phyloP scores from a whole-genome alignment of 2,888 invertebrate species.

The Melitaea athalia region DNA sequence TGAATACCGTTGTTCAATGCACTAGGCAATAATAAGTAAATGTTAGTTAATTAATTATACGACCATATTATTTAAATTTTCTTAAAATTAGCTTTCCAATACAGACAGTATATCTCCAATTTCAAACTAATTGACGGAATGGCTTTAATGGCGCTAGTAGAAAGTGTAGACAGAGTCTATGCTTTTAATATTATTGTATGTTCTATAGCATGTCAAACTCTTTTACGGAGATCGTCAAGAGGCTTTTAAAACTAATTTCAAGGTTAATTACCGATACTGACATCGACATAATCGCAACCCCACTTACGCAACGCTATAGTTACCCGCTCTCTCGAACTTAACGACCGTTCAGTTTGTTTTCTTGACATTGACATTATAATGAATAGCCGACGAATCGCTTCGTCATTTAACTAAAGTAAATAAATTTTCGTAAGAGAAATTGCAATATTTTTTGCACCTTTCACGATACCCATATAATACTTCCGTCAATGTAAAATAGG shows the following conservation, averaged over 20 bases:
- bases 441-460: slow-evolving; percentile 31
- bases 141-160: slow-evolving; percentile 1
- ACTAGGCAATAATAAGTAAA: background rate
- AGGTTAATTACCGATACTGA: slow-evolving; percentile 37
- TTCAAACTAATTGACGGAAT: background rate
- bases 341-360: slow-evolving; percentile 37
- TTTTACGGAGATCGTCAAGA: slow-evolving; percentile 15
- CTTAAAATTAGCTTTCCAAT: background rate
- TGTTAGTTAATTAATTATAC: background rate
- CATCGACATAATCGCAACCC: slow-evolving; percentile 31
- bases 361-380: slow-evolving; percentile 43
- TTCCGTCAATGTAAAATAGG: background rate
- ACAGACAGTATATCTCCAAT: background rate
- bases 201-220: background rate
- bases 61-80: background rate
- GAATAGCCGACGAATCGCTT: slow-evolving; percentile 30
- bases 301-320: slow-evolving; percentile 37
- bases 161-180: background rate
- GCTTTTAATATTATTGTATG: slow-evolving; percentile 3
- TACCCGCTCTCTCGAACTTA: slow-evolving; percentile 29
- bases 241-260: slow-evolving; percentile 21
- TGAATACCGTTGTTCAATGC: slow-evolving; percentile 16
- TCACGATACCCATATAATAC: slow-evolving; percentile 27
- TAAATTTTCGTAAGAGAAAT: slow-evolving; percentile 32
- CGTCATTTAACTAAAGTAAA: slow-evolving; percentile 34